Base-by-base conservation (phyloP, 2,797 vertebrate genomes). In the Sylvia borin region DNA sequence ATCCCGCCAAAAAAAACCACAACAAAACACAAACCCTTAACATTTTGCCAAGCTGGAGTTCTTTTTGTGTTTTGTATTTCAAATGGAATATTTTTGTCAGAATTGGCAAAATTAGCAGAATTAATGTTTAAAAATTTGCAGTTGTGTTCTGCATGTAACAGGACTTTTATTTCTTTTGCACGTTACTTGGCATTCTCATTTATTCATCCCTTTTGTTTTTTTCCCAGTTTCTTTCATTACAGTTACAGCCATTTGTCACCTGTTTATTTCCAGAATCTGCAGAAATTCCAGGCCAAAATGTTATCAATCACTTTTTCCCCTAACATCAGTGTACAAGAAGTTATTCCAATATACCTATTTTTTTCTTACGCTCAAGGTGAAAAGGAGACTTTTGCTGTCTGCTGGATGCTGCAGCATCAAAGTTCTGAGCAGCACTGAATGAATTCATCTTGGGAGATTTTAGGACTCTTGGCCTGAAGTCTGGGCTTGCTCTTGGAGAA, bases 181-280 rank as follows among this genome's bases (percentile, higher is more conserved):
- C 3, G 0, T 77, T 70, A 62, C 25, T 91, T 85, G 64, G 45
- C 34, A 0, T 58, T 65, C 29, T 74, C 29, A 42, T 60, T 77
- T 65, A 57, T 36, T 92, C 26, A 45, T 64, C 48, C 31, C 13
- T 72, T 65, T 53, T 68, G 21, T 7, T 85, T 79, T 79, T 77
- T 74, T 14, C 61, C 27, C 31, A 16, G 4, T 90, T 77, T 65
- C 42, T 67, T 77, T 65, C 31, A 24, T 76, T 83, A 26, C 25
- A 58, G 27, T 75, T 55, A 16, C 7, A 75, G 22, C 36, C 12
- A 55, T 53, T 89, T 90, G 27, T 75, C 76, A 84, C 45, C 45
- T 91, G 19, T 54, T 94, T 74, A 24, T 68, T 90, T 90, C 18
- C n/a, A 78, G 68, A 65, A 62, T 55, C 32, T 73, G 22, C 31